These are phyloP conservation scores for Orthosia gothica DNA, from an alignment of 2,888 invertebrate genomes.

Conservation along the genomic window DNA sequence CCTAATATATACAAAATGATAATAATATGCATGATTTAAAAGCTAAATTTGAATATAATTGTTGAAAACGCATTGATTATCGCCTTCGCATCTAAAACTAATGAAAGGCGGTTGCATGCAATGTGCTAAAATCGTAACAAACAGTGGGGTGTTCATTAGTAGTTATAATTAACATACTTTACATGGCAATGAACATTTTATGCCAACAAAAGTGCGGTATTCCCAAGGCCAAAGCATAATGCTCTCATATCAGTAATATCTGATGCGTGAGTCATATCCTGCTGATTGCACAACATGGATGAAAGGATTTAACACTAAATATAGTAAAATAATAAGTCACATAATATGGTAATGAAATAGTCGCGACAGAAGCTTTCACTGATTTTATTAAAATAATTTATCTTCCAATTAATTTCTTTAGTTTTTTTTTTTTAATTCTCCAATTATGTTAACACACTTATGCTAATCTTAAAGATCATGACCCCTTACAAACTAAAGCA, in stretches of 20 bases:
- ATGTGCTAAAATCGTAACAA: conserved; percentile 74
- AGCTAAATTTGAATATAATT: conserved; percentile 24
- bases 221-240: conserved; percentile 72
- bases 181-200: conserved; percentile 76
- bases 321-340: conserved; percentile 30
- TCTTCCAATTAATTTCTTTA: conserved; percentile 18
- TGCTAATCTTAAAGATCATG: conserved; percentile 16
- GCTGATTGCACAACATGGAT: conserved; percentile 54
- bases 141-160: conserved; percentile 78
- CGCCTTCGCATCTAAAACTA: conserved; percentile 46
- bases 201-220: conserved; percentile 73
- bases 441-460: conserved; percentile 4
- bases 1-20: conserved; percentile 8
- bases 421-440: conserved; percentile 17
- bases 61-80: conserved; percentile 49
- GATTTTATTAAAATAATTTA: conserved; percentile 36
- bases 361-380: conserved; percentile 51
- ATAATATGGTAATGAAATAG: conserved; percentile 34
- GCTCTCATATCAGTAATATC: conserved; percentile 67
- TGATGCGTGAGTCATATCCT: conserved; percentile 72
- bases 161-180: conserved; percentile 83
- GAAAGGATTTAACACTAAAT: conserved; percentile 50
- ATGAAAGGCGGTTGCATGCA: conserved; percentile 63
- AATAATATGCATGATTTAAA: conserved; percentile 24
- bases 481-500: background rate